A percentile compares a stretch with the other conserved stretches of the same genome.
These are phyloP conservation scores for Trididemnum clinides DNA, from an alignment of 23 tunicate species.

Conservation along the genomic window DNA sequence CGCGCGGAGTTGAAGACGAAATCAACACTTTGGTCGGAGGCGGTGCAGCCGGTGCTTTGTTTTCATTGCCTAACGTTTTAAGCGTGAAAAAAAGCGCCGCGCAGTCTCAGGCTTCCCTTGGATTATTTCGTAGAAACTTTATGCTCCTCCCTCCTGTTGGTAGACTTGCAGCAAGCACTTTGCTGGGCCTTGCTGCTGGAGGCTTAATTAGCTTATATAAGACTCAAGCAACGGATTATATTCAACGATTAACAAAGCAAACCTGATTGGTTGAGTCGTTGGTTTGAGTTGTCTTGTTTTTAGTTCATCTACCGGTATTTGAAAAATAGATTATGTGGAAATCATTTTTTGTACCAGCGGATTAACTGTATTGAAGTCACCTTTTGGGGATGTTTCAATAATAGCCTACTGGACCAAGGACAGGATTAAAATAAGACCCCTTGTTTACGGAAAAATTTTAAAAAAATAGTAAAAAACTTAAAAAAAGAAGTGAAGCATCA, in stretches of 20 bases:
- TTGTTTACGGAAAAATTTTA: too few species aligned
- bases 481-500: too few species aligned
- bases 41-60: conserved; percentile 65
- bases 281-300: too few species aligned
- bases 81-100: conserved; percentile 49
- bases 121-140: conserved; percentile 35
- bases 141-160: conserved; percentile 74
- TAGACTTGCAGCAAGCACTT: conserved; percentile 51
- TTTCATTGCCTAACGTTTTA: conserved; percentile 44
- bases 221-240: conserved; percentile 61
- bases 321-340: too few species aligned
- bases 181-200: conserved; percentile 44
- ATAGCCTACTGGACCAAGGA: too few species aligned
- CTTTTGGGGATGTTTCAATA: too few species aligned
- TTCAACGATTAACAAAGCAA: conserved; percentile 50
- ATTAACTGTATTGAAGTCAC: too few species aligned
- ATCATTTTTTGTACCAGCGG: too few species aligned
- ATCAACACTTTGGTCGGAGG: conserved; percentile 81
- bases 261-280: too few species aligned
- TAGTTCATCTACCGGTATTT: too few species aligned
- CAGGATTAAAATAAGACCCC: too few species aligned
- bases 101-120: conserved; percentile 38
- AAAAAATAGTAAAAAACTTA: too few species aligned
- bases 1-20: conserved; percentile 77
- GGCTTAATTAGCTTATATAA: conserved; percentile 58